Evolutionary conservation across 2,113 vertebrate genomes (phyloP), one percentile per base, ranked within the genome.

Genomic region (Leptocoma aspasia): DNA sequence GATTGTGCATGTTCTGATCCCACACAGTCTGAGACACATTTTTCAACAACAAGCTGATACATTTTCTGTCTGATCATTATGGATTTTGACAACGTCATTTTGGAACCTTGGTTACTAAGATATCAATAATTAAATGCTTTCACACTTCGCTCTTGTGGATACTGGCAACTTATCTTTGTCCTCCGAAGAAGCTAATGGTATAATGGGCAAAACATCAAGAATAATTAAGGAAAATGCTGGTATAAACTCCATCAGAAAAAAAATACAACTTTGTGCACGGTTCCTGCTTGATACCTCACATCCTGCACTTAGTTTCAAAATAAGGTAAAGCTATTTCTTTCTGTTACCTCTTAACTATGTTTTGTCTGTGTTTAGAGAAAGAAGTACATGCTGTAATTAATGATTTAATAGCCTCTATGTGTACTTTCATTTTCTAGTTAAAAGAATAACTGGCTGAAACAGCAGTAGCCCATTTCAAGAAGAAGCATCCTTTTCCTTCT

Each of bases 71-170:
- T 96, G 95, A 95, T 97, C 96, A 95, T 96, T 92, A 98, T 87
- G 97, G 96, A 96, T 91, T 97, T 96, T 97, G 97, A 98, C 97
- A 96, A 96, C 49, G 91, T 97, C 98, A 97, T 96, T 96, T 97
- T 88, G 94, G 97, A 97, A 93, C 95, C 96, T 97, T 96, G 94
- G 97, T 96, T 98, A 98, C 97, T 73, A 96, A 97, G 97, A 97
- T 97, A 98, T 98, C 97, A 98, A 98, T 98, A 98, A 98, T 98
- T 98, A 98, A 98, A 97, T 91, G 96, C 97, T 94, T 96, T 98
- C 96, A 97, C 98, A 98, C 98, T 98, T 97, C 44, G 76, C 96
- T 98, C 97, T 96, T 91, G 95, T 90, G 93, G 90, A 96, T 97
- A 95, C 96, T 95, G 90, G 97, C 97, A 96, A 97, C 97, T 97